A percentile compares a stretch with the other conserved stretches of the same genome.
Conservation (phyloP, 2,888 invertebrate genomes). For the Netelia virgata region DNA sequence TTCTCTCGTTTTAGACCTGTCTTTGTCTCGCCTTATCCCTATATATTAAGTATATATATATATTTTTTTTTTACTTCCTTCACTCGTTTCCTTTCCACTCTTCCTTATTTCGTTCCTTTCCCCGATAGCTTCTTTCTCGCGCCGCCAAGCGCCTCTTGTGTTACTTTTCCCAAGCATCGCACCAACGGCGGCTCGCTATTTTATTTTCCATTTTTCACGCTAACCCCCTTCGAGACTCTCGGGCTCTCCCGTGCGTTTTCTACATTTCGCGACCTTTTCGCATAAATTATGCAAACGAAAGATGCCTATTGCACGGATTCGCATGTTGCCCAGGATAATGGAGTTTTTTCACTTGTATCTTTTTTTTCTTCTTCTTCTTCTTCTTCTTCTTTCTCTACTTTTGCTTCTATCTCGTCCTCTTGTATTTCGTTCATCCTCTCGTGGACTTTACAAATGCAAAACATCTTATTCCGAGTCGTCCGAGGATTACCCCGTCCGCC, state of each 20-base stretch:
- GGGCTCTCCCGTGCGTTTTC: constrained; percentile 47
- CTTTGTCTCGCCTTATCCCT: constrained; percentile 31
- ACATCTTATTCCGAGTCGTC: constrained; percentile 48
- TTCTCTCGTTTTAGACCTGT: constrained; percentile 28
- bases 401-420: neutral
- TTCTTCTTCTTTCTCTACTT: constrained; percentile 15
- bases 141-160: constrained; percentile 13
- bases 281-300: constrained; percentile 69
- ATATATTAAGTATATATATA: neutral
- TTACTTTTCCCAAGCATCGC: constrained; percentile 48
- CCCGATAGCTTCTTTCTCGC: constrained; percentile 29
- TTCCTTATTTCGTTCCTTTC: constrained; percentile 16
- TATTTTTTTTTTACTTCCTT: neutral
- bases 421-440: neutral
- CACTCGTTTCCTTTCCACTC: neutral
- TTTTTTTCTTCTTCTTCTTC: constrained; percentile 22
- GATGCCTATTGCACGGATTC: constrained; percentile 66
- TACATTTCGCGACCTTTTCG: constrained; percentile 64
- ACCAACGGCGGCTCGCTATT: constrained; percentile 53
- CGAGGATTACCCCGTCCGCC: neutral
- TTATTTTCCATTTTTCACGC: constrained; percentile 69
- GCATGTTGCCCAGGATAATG: constrained; percentile 54
- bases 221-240: constrained; percentile 24
- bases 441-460: constrained; percentile 48
- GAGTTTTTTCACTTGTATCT: constrained; percentile 29